Base-by-base conservation (phyloP, 2,888 invertebrate genomes). In the Oxyteleia sp. region DNA sequence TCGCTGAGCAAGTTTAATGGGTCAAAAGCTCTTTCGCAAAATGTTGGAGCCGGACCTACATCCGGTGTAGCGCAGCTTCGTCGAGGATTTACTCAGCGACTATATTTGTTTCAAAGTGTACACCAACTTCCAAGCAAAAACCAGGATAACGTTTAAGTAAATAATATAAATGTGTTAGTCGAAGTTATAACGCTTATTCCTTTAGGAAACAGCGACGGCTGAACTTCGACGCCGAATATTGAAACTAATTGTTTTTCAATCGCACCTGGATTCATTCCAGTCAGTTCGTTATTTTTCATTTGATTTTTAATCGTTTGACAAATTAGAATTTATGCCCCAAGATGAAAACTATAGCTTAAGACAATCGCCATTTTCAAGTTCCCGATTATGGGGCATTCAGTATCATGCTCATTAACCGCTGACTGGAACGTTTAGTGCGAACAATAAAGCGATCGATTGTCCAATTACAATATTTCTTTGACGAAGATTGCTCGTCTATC, bases 1-100 rank as follows among this genome's bases (percentile, higher is more conserved):
- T 47, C 63, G 29, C 49, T 29, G 75, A 53, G 63, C 23, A 82
- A 82, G 75, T 82, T 81, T 82, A 82, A 82, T 82, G 69, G 75
- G 81, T 81, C 81, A 74, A 74, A 81, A 74, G 81, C 81, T 81
- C 81, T 63, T 81, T 75, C 61, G 68, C 55, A 38, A 75, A 81
- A 75, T 45, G 75, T 38, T 68, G 55, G 29, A 61, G 47, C 47
- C 26, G 75, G 69, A 81, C 81, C 63, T 81, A 61, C 61, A 69
- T 63, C 63, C 68, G 61, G 49, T 47, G 38, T 35, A 63, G 47
- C 43, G 32, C 57, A 18, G 53, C 57, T 79, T 43, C 41, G 43
- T 32, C 38, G 45, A 55, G 74, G 61, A 81, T 81, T 81, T 80
- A 68, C 72, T 13, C 15, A 59, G 81, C 11, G 49, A 64, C 64